Conservation (phyloP, 2,113 vertebrate species). For the Seriola quinqueradiata region DNA sequence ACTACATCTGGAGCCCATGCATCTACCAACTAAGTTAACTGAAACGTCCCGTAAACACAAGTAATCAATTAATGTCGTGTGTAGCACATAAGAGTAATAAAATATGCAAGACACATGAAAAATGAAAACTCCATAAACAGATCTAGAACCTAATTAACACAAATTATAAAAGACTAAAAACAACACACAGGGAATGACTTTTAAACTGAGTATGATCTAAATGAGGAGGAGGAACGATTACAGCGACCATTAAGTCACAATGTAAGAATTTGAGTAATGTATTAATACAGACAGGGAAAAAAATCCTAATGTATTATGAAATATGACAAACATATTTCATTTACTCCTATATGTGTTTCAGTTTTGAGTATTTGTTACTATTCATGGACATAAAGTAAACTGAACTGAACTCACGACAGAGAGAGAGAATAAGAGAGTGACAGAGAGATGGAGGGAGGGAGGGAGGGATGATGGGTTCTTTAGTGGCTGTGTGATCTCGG, state of each 20-base stretch:
- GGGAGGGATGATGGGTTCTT: conserved; percentile 79
- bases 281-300: not conserved
- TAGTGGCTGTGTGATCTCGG: conserved; percentile 86
- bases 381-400: not conserved
- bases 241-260: too few species aligned
- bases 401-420: conserved; percentile 45
- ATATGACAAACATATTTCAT: not conserved
- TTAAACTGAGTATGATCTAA: too few species aligned
- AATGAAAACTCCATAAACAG: too few species aligned
- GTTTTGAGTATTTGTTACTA: not conserved
- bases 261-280: not conserved
- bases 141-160: too few species aligned
- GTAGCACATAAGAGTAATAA: not conserved
- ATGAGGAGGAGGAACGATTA: too few species aligned
- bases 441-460: conserved; percentile 61
- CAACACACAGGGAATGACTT: not conserved
- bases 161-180: not conserved
- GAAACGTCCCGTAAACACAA: not conserved
- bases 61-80: not conserved
- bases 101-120: not conserved
- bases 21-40: not conserved
- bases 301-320: not conserved
- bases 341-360: not conserved
- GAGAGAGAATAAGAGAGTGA: conserved; percentile 65
- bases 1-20: too few species aligned